Evolutionary conservation across 2,888 invertebrate genomes (phyloP).

Genomic region (Morinoia aosen): DNA sequence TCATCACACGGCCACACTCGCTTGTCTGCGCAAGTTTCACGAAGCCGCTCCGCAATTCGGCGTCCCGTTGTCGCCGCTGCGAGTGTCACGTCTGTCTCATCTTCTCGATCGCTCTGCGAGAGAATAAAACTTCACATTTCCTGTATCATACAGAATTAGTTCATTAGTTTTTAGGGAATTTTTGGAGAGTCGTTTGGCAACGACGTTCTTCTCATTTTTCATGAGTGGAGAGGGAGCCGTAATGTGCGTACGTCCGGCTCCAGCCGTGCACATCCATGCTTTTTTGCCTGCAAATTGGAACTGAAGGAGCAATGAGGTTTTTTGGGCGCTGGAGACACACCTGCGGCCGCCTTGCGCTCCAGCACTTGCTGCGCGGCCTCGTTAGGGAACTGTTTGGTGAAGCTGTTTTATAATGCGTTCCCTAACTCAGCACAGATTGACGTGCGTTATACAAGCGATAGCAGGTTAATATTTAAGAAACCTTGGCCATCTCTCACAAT

Average conservation of each 20-base stretch:
- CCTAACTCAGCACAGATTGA: neutral
- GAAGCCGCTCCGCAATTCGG: neutral
- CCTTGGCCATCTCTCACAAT: no score
- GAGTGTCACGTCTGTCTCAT: conserved; percentile 3
- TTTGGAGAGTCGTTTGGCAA: conserved; percentile 42
- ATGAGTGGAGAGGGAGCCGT: neutral
- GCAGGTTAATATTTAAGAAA: neutral
- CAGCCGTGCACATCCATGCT: conserved; percentile 41
- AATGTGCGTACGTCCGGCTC: conserved; percentile 29
- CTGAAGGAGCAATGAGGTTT: conserved; percentile 30
- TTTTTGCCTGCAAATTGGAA: conserved; percentile 40
- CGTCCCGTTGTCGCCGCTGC: neutral
- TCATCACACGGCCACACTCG: neutral
- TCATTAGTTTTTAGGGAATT: conserved; percentile 52
- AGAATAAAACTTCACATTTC: conserved; percentile 48
- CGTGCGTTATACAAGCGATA: neutral
- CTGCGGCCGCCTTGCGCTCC: neutral
- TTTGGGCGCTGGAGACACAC: neutral
- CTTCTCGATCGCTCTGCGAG: neutral
- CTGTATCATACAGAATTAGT: conserved; percentile 51
- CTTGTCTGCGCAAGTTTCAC: neutral
- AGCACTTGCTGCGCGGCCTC: neutral
- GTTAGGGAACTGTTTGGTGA: neutral
- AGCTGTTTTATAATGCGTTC: neutral
- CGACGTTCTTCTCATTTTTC: conserved; percentile 39